Evolutionary conservation across 2,797 vertebrate genomes (phyloP).

Genomic region (Streptopelia turtur): DNA sequence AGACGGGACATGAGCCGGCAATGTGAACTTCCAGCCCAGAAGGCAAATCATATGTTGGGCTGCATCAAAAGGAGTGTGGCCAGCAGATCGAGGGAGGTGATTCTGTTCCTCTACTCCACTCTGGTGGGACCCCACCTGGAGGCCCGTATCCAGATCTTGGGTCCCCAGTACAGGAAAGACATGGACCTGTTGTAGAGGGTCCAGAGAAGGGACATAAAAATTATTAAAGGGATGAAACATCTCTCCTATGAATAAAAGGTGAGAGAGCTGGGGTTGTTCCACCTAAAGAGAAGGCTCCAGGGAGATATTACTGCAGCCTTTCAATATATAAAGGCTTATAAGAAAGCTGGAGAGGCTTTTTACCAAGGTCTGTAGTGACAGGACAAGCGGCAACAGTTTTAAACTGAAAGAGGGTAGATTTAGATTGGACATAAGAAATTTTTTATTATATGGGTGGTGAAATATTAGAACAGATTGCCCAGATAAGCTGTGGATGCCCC

Average conservation of each 20-base stretch:
- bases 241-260: not conserved
- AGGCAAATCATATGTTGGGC: accelerated
- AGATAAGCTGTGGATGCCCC: not conserved
- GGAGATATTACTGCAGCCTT: not conserved
- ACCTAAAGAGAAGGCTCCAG: not conserved
- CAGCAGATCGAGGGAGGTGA: not conserved
- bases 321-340: not conserved
- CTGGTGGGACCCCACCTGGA: not conserved
- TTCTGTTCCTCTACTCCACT: not conserved
- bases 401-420: not conserved
- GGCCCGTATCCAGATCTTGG: accelerated
- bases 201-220: not conserved
- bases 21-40: accelerated
- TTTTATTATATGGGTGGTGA: not conserved
- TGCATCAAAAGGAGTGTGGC: not conserved
- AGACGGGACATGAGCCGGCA: accelerated
- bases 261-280: not conserved
- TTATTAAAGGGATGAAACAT: not conserved
- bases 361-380: not conserved
- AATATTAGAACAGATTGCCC: not conserved
- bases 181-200: not conserved
- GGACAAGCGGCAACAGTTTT: not conserved
- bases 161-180: not conserved
- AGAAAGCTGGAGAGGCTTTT: not conserved
- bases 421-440: not conserved